These are phyloP conservation scores for Apoderus coryli DNA, from an alignment of 2,888 invertebrate species.

Conservation along the genomic window DNA sequence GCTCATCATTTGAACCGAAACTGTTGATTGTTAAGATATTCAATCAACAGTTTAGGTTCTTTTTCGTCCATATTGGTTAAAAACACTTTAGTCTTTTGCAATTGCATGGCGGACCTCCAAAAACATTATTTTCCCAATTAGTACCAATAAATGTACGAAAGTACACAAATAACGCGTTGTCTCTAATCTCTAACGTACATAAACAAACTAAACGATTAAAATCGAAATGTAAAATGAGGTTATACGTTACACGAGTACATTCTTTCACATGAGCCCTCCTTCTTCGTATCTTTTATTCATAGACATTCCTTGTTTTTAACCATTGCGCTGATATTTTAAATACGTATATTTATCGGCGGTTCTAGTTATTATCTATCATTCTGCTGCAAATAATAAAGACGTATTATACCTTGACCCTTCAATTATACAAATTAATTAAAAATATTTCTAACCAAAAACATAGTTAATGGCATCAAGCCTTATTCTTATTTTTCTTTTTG, in stretches of 20 bases:
- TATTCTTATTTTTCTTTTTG: too few relatives aligned
- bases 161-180: slow-evolving; percentile 3
- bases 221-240: slow-evolving; percentile 2
- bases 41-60: slow-evolving; percentile 4
- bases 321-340: slow-evolving; percentile 1
- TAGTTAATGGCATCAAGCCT: too few relatives aligned
- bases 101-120: slow-evolving; percentile 2
- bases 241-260: not conserved
- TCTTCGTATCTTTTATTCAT: slow-evolving; percentile 1
- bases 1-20: slow-evolving; percentile 5
- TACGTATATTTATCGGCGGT: not conserved
- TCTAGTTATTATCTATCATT: too few relatives aligned
- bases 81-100: slow-evolving; percentile 8
- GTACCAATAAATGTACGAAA: slow-evolving; percentile 3
- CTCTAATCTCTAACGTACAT: slow-evolving; percentile 3
- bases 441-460: too few relatives aligned
- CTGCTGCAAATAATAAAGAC: too few relatives aligned
- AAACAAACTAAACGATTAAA: slow-evolving; percentile 2
- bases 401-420: not conserved
- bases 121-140: not conserved
- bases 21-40: slow-evolving; percentile 4
- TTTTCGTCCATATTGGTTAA: slow-evolving; percentile 4
- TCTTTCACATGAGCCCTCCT: slow-evolving; percentile 3
- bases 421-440: too few relatives aligned
- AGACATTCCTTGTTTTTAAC: slow-evolving; percentile 3